A percentile compares a stretch with the other conserved stretches of the same genome.
These are phyloP conservation scores for Drosophila gunungcola DNA, from an alignment of 1,140 invertebrate species.

Conservation along the genomic window DNA sequence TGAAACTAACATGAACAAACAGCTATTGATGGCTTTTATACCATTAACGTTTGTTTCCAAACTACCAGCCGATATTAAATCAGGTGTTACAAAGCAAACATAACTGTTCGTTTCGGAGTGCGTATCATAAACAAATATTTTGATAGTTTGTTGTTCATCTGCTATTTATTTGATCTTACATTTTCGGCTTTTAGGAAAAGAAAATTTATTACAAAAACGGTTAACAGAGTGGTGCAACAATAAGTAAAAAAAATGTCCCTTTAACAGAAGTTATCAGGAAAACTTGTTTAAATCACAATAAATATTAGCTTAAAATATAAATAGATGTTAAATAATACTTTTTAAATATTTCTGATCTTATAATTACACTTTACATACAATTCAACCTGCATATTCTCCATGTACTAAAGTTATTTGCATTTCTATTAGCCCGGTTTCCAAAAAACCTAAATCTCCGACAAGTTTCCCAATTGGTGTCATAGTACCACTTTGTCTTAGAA, in stretches of 20 bases:
- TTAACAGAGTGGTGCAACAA: neutral
- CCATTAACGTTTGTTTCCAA: neutral
- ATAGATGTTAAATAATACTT: neutral
- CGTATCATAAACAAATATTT: conserved; percentile 12
- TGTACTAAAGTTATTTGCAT: neutral
- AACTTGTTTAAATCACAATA: too few relatives aligned
- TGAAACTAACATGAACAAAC: neutral
- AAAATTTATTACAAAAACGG: neutral
- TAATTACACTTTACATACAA: neutral
- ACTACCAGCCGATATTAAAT: neutral
- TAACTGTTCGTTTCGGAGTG: neutral
- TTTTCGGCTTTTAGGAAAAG: neutral
- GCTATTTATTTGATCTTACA: conserved; percentile 1
- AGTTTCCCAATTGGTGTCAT: neutral
- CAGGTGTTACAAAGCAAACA: conserved; percentile 9
- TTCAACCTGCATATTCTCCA: neutral
- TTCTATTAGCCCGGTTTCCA: neutral
- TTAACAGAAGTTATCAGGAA: too few relatives aligned
- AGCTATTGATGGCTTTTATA: conserved; percentile 16
- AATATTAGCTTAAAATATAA: too few relatives aligned
- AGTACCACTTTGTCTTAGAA: conserved; percentile 3
- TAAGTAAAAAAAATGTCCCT: neutral
- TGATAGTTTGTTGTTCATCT: conserved; percentile 2
- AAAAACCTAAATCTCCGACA: conserved; percentile 10
- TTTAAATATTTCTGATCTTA: neutral